Evolutionary conservation across 1,140 invertebrate species (phyloP).

Genomic region (Trigoniulus corallinus): DNA sequence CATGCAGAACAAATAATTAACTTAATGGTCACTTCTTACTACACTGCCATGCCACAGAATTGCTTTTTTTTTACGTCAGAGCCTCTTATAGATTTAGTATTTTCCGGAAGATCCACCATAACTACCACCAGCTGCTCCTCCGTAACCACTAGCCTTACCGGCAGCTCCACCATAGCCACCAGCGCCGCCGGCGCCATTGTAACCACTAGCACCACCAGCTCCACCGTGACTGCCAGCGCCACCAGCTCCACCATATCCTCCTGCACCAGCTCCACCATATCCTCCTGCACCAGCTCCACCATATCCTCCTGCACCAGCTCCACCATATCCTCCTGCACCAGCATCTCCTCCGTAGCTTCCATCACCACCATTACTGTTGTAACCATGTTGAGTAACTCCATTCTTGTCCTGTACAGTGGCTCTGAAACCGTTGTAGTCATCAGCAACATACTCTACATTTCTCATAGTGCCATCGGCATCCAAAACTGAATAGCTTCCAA

Average conservation of each 20-base stretch:
- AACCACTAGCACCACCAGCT: not conserved
- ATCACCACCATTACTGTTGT: not conserved
- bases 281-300: not conserved
- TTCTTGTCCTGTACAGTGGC: not conserved
- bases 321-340: not conserved
- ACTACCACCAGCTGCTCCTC: not conserved
- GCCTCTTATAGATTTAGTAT: not conserved
- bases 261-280: not conserved
- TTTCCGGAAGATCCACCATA: not conserved
- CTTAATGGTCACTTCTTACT: not conserved
- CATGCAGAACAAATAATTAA: too few relatives aligned
- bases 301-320: not conserved
- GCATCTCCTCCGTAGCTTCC: not conserved
- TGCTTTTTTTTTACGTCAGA: not conserved
- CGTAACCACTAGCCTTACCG: not conserved
- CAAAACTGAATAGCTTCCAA: not conserved
- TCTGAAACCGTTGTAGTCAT: constrained; percentile 3
- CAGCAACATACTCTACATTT: constrained; percentile 4
- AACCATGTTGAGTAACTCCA: not conserved
- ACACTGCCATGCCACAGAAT: not conserved
- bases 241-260: not conserved
- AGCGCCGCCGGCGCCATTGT: not conserved
- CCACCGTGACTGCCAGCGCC: not conserved
- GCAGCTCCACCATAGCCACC: not conserved
- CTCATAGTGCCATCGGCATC: not conserved